Evolutionary conservation across 2,888 invertebrate species (phyloP).

Genomic region (Orthonevra nobilis): DNA sequence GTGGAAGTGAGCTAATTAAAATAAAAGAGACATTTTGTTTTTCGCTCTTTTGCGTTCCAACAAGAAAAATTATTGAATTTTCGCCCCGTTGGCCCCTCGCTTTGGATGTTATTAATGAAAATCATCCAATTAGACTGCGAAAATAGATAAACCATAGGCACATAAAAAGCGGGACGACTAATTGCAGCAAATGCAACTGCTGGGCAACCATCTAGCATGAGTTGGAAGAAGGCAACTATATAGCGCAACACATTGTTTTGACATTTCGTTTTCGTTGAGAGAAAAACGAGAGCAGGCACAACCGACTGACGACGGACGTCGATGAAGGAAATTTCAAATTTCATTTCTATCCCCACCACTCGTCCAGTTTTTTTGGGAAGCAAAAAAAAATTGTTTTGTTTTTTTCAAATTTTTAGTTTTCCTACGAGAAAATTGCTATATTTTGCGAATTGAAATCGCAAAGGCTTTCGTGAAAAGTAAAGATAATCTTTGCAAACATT

Average conservation of each 20-base stretch:
- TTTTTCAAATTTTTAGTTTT: constrained; percentile 25
- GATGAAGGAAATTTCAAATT: constrained; percentile 25
- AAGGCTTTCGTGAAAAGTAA: neutral
- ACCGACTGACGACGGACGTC: neutral
- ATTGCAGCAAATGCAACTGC: constrained; percentile 26
- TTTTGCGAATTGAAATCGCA: neutral
- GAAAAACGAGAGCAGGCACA: constrained; percentile 55
- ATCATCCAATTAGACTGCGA: constrained; percentile 43
- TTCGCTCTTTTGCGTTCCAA: constrained; percentile 5
- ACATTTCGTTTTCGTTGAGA: constrained; percentile 56
- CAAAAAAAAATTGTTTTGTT: constrained; percentile 47
- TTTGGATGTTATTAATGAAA: constrained; percentile 35
- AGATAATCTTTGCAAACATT: neutral
- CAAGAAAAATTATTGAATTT: constrained; percentile 35
- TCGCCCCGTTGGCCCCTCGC: constrained; percentile 2
- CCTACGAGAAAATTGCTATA: constrained; percentile 20
- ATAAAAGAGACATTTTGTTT: constrained; percentile 8
- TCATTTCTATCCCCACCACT: constrained; percentile 27
- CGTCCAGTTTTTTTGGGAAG: constrained; percentile 21
- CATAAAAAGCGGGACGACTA: constrained; percentile 30
- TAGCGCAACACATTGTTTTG: constrained; percentile 51
- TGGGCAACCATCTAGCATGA: neutral
- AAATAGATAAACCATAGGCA: constrained; percentile 35
- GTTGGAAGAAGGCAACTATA: constrained; percentile 23
- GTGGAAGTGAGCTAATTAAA: neutral